Conservation (phyloP, 2,113 vertebrate species). For the Vanacampus margaritifer region DNA sequence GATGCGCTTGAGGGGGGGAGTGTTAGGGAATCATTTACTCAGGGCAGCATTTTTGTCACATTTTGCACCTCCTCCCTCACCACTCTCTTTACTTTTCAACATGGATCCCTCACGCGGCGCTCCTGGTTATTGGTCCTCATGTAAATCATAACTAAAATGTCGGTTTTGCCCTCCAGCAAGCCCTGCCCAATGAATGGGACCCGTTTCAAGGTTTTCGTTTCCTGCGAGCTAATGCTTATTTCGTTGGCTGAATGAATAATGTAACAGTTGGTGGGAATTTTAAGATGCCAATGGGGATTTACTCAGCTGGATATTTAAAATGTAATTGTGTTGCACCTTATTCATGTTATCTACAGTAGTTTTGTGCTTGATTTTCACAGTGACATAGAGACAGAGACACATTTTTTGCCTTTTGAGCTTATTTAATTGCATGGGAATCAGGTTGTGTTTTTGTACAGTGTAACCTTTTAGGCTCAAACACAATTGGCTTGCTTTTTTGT, state of each 20-base stretch:
- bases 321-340: not conserved
- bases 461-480: not conserved
- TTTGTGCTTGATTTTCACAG: not conserved
- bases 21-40: slow-evolving; percentile 58
- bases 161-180: slow-evolving; percentile 16
- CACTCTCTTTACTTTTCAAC: slow-evolving; percentile 12
- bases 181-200: slow-evolving; percentile 14
- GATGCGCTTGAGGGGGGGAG: slow-evolving; percentile 29
- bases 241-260: slow-evolving; percentile 27
- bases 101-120: slow-evolving; percentile 10
- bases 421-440: not conserved
- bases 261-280: slow-evolving; percentile 1
- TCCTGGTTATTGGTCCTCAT: slow-evolving; percentile 25
- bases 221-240: slow-evolving; percentile 44
- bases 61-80: slow-evolving; percentile 29
- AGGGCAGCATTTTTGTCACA: slow-evolving; percentile 29
- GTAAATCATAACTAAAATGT: slow-evolving; percentile 27
- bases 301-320: not conserved
- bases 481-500: not conserved
- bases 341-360: not conserved
- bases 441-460: not conserved
- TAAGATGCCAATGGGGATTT: not conserved
- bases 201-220: slow-evolving; percentile 6
- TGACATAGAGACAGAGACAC: not conserved
- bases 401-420: not conserved